Evolutionary conservation across 2,113 vertebrate genomes (phyloP).

Genomic region (Ammospiza nelsoni): DNA sequence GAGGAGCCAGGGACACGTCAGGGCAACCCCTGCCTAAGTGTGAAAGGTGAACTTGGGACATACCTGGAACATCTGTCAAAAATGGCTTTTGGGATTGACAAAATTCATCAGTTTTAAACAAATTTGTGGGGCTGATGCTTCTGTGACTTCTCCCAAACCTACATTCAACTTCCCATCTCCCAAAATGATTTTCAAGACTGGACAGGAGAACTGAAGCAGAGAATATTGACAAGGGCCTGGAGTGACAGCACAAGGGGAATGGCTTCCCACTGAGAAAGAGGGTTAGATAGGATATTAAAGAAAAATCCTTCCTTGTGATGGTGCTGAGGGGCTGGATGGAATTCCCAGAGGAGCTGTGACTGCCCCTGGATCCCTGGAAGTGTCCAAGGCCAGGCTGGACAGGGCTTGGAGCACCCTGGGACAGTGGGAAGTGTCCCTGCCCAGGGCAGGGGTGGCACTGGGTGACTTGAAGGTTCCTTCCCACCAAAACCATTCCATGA

Average conservation of each 20-base stretch:
- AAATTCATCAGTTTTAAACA: neutral
- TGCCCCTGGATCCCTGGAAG: neutral
- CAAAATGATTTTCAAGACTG: neutral
- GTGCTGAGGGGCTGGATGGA: neutral
- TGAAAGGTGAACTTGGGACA: neutral
- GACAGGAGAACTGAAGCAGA: neutral
- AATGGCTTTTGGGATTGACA: neutral
- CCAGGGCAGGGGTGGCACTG: neutral
- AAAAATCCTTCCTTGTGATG: neutral
- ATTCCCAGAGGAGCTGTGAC: neutral
- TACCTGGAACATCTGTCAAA: neutral
- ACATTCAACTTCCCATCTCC: neutral
- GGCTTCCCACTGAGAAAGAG: neutral
- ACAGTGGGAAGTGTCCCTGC: neutral
- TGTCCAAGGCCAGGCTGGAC: neutral
- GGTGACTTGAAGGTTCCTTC: neutral
- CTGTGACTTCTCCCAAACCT: neutral
- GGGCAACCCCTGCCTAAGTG: accelerated
- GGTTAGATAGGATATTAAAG: neutral
- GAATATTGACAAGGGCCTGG: neutral
- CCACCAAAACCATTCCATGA: neutral
- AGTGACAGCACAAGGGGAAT: neutral
- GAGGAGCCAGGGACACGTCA: neutral
- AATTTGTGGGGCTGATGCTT: neutral
- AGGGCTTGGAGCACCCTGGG: neutral